Base-by-base conservation (phyloP, 2,797 vertebrate genomes). In the Spea hammondii region DNA sequence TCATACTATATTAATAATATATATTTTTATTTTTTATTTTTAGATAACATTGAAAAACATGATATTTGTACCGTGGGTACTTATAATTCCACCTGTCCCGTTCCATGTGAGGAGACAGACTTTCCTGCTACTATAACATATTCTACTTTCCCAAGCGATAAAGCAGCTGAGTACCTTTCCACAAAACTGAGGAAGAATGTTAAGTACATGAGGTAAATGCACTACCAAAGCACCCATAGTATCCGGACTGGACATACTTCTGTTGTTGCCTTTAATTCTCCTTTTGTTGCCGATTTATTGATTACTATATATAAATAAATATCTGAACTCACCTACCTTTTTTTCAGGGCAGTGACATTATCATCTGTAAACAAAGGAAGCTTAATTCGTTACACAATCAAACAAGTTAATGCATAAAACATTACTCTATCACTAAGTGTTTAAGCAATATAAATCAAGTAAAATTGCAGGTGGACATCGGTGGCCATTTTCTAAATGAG, bases 11-110 rank as follows among this genome's bases (percentile, higher is more conserved):
- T 9, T 7, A 50, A 46, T 3, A 73, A 44, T 59, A 48, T 1
- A 49, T 54, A 9, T 72, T 50, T 1, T 14, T 54, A 9, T 72
- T 44, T 12, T 50, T 5, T 8, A 12, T 67, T 12, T 76, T 4
- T 85, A 93, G 91, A 88, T 79, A 5, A 84, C 48, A 90, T 91
- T 65, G 89, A 92, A 62, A 5, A 83, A 48, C 79, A 84, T 72
- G 89, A 73, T 67, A 71, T 92, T 14, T 93, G 91, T 70, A 89
- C 90, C 1, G 74, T 81, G 85, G 91, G 91, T 80, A 90, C 83
- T 3, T 85, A 92, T 69, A 92, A 92, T 83, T 92, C 91, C 3
- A 91, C 89, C 80, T 93, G 92, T 13, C 92, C 90, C 46, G 76
- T 84, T 4, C 83, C 92, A 12, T 92, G 91, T 83, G 91, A 93